Base-by-base conservation (phyloP, 2,113 vertebrate species). In the Gavia stellata region DNA sequence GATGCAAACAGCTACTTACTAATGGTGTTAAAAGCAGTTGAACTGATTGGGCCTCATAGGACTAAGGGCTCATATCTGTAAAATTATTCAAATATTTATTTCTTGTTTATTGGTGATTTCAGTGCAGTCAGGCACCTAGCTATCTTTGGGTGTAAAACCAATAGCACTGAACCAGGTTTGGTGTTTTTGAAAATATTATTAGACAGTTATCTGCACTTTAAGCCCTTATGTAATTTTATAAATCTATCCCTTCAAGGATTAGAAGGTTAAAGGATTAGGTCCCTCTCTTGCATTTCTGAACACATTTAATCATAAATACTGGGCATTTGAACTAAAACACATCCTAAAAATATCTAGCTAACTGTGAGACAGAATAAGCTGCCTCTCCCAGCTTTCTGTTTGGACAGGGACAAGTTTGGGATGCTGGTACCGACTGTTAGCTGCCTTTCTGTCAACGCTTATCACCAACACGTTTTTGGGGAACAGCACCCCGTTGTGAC, bases 371-470 rank as follows among this genome's bases (percentile, higher is more conserved):
- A 94, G 34, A 89, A 65, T 23, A 45, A 82, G 31, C 6, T 58
- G 58, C 12, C 10, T 93, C 31, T 70, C 42, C 33, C 33, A 55
- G 44, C 44, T 77, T 63, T 91, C 80, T 75, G 5, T 49, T 80
- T 52, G 24, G 40, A 63, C 15, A 90, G 42, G 45, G 31, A 33
- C 17, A 78, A 17, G 9, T 36, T 62, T 65, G 58, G 25, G n/a
- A 42, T 42, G 56, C 33, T 74, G 33, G 17, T 81, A 70, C 9
- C 1, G 0, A 53, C 8, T 45, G 21, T 59, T 24, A 38, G 20
- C 4, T 8, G 8, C 24, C 14, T 74, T 67, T 89, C 61, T 34
- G n/a, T 34, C 36, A 52, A 7, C 0, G 0, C 12, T 71, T 85
- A 36, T 23, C 65, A 44, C 6, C 2, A 4, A 59, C 47, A 86